Base-by-base conservation (phyloP, 2,797 vertebrate genomes). In the Pogoniulus pusillus region DNA sequence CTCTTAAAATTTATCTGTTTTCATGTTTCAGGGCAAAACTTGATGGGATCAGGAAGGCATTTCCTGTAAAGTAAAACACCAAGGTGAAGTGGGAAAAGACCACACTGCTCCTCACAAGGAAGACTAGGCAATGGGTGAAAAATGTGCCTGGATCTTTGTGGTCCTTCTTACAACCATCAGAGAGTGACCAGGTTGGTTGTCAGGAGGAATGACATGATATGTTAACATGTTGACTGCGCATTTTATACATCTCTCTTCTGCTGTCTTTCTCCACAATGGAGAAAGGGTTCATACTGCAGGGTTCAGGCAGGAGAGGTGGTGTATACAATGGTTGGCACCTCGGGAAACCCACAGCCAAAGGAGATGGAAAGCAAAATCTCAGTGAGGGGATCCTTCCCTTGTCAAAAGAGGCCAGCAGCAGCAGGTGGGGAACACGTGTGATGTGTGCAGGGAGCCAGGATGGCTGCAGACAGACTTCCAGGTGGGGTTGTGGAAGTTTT, bases 361-460 rank as follows among this genome's bases (percentile, higher is more conserved):
- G 23, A 82, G 72, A 53, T 29, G 39, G 53, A 82, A 63, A 84
- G 22, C 29, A 23, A 74, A 76, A 17, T 10, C 30, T 29, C 84
- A 72, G n/a, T 20, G 19, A 54, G n/a, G 35, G 8, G 34, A 35
- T 41, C 39, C 8, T 51, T 49, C 18, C 53, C 32, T 29, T 47
- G 22, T 23, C 64, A 32, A 29, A 88, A 59, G 1, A 49, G 7
- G 20, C 32, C 34, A 24, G 5, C 10, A 32, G 51, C 0, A 2
- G 34, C 47, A 72, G n/a, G 22, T 0, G 1, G 14, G 51, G 72
- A 49, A 7, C 24, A n/a, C 0, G 0, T 8, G 35, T 16, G 53
- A 16, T 43, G 57, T 10, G 17, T 41, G 62, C 24, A 27, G 64
- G 47, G 57, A 82, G 49, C 60, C 82, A 43, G 57, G 41, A 66